These are phyloP conservation scores for Motacilla tschutschensis DNA, from an alignment of 2,113 vertebrate genomes.

Conservation along the genomic window DNA sequence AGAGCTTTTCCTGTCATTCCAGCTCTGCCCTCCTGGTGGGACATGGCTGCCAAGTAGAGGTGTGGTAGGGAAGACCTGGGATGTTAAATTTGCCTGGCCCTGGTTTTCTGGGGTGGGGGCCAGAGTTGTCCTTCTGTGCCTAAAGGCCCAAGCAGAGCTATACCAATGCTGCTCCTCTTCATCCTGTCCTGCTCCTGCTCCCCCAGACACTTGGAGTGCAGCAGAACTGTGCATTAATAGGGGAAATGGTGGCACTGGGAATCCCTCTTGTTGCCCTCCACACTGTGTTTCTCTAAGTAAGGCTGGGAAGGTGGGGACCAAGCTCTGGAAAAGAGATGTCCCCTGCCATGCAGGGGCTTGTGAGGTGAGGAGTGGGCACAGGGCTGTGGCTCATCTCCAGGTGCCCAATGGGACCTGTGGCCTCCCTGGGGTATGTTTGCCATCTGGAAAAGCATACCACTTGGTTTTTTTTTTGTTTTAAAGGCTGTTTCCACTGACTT, in stretches of 20 bases:
- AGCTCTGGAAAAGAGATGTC: background rate
- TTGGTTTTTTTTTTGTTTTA: background rate
- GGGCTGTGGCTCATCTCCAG: background rate
- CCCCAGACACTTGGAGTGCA: background rate
- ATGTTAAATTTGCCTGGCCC: background rate
- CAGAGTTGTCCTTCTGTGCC: background rate
- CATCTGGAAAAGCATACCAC: background rate
- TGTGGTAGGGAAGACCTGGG: background rate
- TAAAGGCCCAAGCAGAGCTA: background rate
- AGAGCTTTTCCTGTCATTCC: background rate
- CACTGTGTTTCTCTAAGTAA: background rate
- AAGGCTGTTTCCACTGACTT: background rate
- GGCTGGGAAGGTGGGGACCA: background rate
- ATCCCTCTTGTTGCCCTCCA: background rate
- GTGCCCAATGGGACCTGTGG: background rate
- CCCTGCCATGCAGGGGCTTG: rapidly evolving
- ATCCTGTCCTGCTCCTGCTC: rapidly evolving
- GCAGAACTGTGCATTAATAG: background rate
- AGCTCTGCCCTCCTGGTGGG: background rate
- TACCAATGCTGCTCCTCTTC: background rate
- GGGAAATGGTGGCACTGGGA: background rate
- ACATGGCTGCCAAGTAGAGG: background rate
- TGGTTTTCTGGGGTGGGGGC: background rate
- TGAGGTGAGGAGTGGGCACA: rapidly evolving
- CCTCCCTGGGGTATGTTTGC: background rate